Base-by-base conservation (phyloP, 2,797 vertebrate genomes). In the Rousettus madagascariensis region DNA sequence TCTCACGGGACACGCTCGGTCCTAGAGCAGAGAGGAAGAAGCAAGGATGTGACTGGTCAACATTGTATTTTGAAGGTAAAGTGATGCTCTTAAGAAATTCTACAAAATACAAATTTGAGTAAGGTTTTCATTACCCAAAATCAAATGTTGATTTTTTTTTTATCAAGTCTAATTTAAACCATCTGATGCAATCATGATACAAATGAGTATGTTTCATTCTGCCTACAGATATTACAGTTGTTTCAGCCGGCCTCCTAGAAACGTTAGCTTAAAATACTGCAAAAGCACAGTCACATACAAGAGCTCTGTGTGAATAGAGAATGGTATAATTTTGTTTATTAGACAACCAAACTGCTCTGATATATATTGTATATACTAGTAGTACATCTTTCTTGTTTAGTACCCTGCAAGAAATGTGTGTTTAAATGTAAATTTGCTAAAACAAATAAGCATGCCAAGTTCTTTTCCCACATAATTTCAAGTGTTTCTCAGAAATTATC, bases 101-200 rank as follows among this genome's bases (percentile, higher is more conserved):
- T 94, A 74, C 91, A 98, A 97, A 96, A 19, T 74, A 96, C 66
- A 86, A 86, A 96, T 95, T 95, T 63, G 78, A 92, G 68, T 94
- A 96, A 92, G n/a, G 63, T 93, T 98, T 97, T 98, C 94, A 90
- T 96, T 97, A 97, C 97, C 96, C 94, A 97, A 98, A 98, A 94
- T 49, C 96, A 97, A 98, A 97, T 98, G 96, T 95, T 97, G 95
- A 91, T 88, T 85, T 86, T 90, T 95, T 93, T 93, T 96, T 95
- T 78, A 61, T 92, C 38, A 92, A 80, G 75, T 92, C 51, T 98
- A 97, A 98, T 98, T 97, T 98, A 97, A 97, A 96, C 94, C 97
- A 97, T 97, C 97, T 97, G 95, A 57, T 96, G 75, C 78, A 97
- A 96, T 95, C 95, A 89, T 86, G 36, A 57, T 84, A 91, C 97